Conservation (phyloP, 1,140 invertebrate species). For the Musca vetustissima region DNA sequence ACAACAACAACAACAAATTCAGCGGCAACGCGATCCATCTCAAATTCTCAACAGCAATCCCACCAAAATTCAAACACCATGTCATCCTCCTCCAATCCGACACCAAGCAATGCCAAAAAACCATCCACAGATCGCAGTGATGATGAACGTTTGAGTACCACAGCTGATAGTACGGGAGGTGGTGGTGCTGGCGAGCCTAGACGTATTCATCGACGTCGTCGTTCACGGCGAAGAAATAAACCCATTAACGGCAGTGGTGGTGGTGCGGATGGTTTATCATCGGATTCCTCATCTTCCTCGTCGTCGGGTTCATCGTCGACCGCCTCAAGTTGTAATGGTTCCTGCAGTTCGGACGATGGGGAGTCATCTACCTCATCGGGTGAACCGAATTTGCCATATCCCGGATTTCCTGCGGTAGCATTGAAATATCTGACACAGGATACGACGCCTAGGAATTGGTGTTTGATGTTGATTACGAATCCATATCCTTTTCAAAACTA, state of each 20-base stretch:
- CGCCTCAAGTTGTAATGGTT: conserved; percentile 50
- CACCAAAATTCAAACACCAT: conserved; percentile 4
- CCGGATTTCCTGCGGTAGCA: conserved; percentile 81
- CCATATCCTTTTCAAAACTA: conserved; percentile 90
- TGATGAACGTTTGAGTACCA: conserved; percentile 21
- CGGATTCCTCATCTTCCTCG: not conserved
- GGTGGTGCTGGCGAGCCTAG: not conserved
- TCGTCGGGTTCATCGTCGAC: conserved; percentile 42
- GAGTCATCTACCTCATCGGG: conserved; percentile 62
- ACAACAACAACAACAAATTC: conserved; percentile 30
- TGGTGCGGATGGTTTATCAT: not conserved
- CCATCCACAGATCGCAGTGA: conserved; percentile 25
- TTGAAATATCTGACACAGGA: conserved; percentile 85
- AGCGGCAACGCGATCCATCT: conserved; percentile 26
- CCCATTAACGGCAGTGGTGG: not conserved
- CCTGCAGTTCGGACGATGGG: conserved; percentile 61
- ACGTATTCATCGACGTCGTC: conserved; percentile 13
- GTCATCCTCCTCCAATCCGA: conserved; percentile 20
- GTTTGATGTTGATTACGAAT: conserved; percentile 93
- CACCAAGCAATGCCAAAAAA: not conserved
- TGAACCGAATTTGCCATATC: conserved; percentile 78
- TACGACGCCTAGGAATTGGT: conserved; percentile 84
- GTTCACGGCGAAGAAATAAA: conserved; percentile 26
- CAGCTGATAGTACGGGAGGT: not conserved
- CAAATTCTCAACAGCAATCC: not conserved